These are phyloP conservation scores for Lagopus leucura DNA, from an alignment of 2,113 vertebrate genomes.

Conservation along the genomic window DNA sequence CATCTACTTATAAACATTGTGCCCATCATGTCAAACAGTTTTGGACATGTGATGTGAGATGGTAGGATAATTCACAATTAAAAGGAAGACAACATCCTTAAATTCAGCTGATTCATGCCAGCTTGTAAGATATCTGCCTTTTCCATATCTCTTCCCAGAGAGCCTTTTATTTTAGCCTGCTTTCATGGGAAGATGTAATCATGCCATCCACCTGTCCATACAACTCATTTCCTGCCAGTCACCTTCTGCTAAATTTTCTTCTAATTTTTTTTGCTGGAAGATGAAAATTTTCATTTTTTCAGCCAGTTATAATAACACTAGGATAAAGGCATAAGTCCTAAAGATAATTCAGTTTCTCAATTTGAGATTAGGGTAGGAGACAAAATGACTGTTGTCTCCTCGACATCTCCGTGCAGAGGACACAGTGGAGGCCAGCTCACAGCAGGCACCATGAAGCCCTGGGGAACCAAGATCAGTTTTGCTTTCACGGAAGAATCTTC, in stretches of 20 bases:
- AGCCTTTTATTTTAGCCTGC: background rate
- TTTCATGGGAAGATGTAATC: background rate
- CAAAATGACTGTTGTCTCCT: background rate
- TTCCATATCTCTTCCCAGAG: background rate
- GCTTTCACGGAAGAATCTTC: background rate
- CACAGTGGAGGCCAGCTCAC: background rate
- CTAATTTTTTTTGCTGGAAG: too few species aligned
- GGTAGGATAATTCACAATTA: slow-evolving; percentile 26
- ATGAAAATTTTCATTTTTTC: background rate
- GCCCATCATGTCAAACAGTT: slow-evolving; percentile 15
- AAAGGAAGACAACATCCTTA: background rate
- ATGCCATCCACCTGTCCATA: background rate
- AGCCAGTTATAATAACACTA: background rate
- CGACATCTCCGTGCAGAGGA: background rate
- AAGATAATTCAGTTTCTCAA: background rate
- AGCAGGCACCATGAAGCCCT: rapidly evolving
- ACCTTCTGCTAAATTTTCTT: background rate
- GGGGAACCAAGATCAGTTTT: background rate
- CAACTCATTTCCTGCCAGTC: background rate
- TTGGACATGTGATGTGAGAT: background rate
- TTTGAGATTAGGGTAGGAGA: background rate
- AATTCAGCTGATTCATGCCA: slow-evolving; percentile 1
- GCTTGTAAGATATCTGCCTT: slow-evolving; percentile 52
- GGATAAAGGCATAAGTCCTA: background rate
- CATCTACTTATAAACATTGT: background rate